phyloP scores from a whole-genome alignment of 2,888 invertebrate genomes.

The Brachyptera putata region DNA sequence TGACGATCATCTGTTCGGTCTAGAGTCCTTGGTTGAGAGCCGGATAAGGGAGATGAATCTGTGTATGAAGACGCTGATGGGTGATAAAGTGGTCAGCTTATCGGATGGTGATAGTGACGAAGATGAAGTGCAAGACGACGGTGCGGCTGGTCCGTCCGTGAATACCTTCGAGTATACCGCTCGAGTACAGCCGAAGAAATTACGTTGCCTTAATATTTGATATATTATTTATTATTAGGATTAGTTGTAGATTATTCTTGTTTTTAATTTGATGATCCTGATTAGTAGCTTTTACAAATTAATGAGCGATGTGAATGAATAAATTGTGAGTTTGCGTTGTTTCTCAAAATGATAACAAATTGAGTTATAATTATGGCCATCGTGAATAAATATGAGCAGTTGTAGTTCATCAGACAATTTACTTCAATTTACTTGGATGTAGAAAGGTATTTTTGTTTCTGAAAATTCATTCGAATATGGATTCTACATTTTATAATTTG shows the following conservation, averaged over 20 bases:
- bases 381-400: no score
- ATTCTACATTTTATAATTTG: no score
- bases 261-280: background rate
- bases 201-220: constrained; percentile 76
- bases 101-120: constrained; percentile 36
- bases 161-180: constrained; percentile 64
- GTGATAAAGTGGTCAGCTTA: constrained; percentile 40
- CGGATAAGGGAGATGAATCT: constrained; percentile 50
- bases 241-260: background rate
- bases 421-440: no score
- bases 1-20: constrained; percentile 72
- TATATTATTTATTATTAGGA: background rate
- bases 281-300: background rate
- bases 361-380: no score
- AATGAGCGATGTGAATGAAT: background rate
- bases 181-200: constrained; percentile 64
- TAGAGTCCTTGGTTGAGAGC: constrained; percentile 62
- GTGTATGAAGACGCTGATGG: constrained; percentile 54
- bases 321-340: no score
- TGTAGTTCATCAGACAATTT: no score
- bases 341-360: no score
- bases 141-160: constrained; percentile 35
- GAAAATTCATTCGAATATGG: no score
- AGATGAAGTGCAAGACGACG: constrained; percentile 34
- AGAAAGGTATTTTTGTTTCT: no score